phyloP scores from a whole-genome alignment of 2,797 vertebrate genomes.

The Cyprinodon diabolis region DNA sequence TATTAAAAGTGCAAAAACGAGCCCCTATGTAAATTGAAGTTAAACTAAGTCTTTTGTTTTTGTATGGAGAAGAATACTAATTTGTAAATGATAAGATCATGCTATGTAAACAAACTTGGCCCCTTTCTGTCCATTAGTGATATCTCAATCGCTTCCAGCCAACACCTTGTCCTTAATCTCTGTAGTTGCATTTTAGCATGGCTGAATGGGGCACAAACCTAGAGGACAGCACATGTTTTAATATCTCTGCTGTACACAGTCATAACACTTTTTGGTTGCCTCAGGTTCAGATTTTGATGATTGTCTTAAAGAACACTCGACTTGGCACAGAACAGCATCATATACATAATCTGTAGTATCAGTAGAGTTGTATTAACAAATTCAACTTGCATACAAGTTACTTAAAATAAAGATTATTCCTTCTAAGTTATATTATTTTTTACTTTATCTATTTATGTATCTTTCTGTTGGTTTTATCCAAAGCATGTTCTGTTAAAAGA shows the following conservation, averaged over 20 bases:
- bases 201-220: not conserved
- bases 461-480: not conserved
- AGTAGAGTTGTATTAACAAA: not conserved
- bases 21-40: not conserved
- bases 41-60: not conserved
- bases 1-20: slow-evolving; percentile 13
- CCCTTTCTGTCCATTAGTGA: not conserved
- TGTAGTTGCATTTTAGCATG: slow-evolving; percentile 3
- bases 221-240: not conserved
- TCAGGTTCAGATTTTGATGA: not conserved
- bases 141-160: not conserved
- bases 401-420: not conserved
- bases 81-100: slow-evolving; percentile 13
- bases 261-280: not conserved
- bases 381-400: not conserved
- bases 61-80: slow-evolving; percentile 1
- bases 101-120: not conserved
- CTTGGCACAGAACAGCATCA: not conserved
- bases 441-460: not conserved
- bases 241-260: not conserved
- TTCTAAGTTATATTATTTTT: not conserved
- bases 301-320: not conserved
- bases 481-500: not conserved
- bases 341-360: not conserved
- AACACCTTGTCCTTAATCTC: slow-evolving; percentile 24